Percentiles rank a stretch among this genome's conserved stretches.
phyloP scores from a whole-genome alignment of 2,113 vertebrate species.

The Cyphomyrus discorhynchus region DNA sequence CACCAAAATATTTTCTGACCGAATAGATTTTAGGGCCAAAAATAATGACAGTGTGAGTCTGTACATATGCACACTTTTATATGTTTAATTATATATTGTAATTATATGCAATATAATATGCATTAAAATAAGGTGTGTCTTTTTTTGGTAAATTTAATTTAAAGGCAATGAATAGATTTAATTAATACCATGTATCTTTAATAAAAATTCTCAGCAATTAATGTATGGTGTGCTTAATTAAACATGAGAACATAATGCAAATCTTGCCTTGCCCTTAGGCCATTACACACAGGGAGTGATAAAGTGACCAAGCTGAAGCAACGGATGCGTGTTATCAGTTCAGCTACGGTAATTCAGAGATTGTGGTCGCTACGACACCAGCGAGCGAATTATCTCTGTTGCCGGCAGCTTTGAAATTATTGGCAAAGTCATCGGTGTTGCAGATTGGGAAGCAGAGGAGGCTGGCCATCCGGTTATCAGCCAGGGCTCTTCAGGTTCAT shows the following conservation, averaged over 20 bases:
- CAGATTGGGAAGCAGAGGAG: background rate
- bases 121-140: background rate
- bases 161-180: slow-evolving; percentile 11
- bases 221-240: slow-evolving; percentile 10
- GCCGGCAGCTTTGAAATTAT: background rate
- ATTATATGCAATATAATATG: slow-evolving; percentile 8
- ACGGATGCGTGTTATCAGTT: background rate
- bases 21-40: background rate
- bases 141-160: slow-evolving; percentile 13
- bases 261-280: background rate
- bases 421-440: background rate
- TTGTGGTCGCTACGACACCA: no score
- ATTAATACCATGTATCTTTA: slow-evolving; percentile 17
- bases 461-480: background rate
- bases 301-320: background rate
- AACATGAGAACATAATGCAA: slow-evolving; percentile 8
- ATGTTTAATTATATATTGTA: background rate
- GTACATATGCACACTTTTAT: background rate
- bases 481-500: no score
- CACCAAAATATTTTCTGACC: background rate
- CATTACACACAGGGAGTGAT: background rate
- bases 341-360: background rate
- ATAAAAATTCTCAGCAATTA: slow-evolving; percentile 9
- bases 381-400: background rate
- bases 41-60: background rate